Base-by-base conservation (phyloP, 2,113 vertebrate genomes). In the Perca schrenkii region DNA sequence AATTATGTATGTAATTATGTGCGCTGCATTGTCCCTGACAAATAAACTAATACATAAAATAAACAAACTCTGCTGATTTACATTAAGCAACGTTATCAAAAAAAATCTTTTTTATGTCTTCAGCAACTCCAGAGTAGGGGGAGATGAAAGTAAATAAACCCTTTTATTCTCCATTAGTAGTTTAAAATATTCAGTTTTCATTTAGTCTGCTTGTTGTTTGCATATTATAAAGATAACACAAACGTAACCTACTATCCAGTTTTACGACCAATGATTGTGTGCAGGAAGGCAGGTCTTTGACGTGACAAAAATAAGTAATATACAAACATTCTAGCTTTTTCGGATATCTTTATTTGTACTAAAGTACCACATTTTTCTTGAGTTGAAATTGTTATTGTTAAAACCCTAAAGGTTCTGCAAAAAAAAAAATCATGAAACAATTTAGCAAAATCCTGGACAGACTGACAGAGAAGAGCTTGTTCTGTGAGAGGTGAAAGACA, bases 401-500 rank as follows among this genome's bases (percentile, higher is more conserved):
- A 49, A 73, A 31, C n/a, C 28, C 2, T n/a, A 8, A 36, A 40
- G 17, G 19, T 49, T 46, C 21, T 19, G n/a, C 50, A 61, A 6
- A 62, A 34, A 4, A 5, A 5, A 7, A 57, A 64, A 57, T 28
- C 13, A 52, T 1, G 0, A 36, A 78, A 71, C 47, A 47, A 53
- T 8, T 12, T 10, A 58, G 73, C 65, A 8, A 17, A 77, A 72
- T 82, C 88, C 82, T 83, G 74, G 79, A 88, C 79, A 49, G 81
- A 67, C 73, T 71, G 80, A 74, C 34, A 50, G 11, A 8, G 62
- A 31, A 70, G 79, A 65, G 70, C 7, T 73, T 34, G 56, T 80
- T 52, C 25, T 8, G 36, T 2, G 28, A 57, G 25, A 57, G 21
- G 54, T 16, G 56, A 81, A 74, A 73, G 82, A 80, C 49, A 68